phyloP scores from a whole-genome alignment of 2,888 invertebrate species.

The Litoditis marina region DNA sequence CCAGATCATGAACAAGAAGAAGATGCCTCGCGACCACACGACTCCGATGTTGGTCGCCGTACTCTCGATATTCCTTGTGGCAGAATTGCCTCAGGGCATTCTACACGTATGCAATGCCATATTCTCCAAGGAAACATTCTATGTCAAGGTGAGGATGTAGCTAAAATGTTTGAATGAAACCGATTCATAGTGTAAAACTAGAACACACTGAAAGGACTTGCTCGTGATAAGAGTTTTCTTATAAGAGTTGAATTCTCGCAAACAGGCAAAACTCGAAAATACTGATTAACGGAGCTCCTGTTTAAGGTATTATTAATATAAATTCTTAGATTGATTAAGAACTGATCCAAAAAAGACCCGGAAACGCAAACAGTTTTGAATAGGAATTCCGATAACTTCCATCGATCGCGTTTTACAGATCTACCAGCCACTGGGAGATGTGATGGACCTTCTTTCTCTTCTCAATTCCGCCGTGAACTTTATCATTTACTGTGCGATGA shows the following conservation, averaged over 20 bases:
- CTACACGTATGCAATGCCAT: slow-evolving; percentile 57
- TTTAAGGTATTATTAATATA: too few relatives aligned
- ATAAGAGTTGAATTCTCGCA: too few relatives aligned
- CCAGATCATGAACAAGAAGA: slow-evolving; percentile 59
- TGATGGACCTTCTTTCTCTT: slow-evolving; percentile 59
- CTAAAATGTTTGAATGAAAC: background rate
- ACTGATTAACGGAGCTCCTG: too few relatives aligned
- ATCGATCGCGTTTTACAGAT: slow-evolving; percentile 38
- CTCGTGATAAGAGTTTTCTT: too few relatives aligned
- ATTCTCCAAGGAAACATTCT: slow-evolving; percentile 57
- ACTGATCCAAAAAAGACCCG: too few relatives aligned
- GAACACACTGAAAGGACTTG: too few relatives aligned
- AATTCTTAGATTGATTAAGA: too few relatives aligned
- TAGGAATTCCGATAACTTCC: too few relatives aligned
- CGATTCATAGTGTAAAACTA: background rate
- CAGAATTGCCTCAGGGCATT: slow-evolving; percentile 58
- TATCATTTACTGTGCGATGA: slow-evolving; percentile 60
- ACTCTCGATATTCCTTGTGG: slow-evolving; percentile 56
- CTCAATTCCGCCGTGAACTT: slow-evolving; percentile 59
- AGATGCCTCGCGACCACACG: slow-evolving; percentile 59
- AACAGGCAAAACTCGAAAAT: too few relatives aligned
- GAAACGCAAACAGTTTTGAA: too few relatives aligned
- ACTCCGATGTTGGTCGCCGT: slow-evolving; percentile 61
- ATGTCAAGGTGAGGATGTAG: slow-evolving; percentile 32
- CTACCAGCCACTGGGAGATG: slow-evolving; percentile 55